Base-by-base conservation (phyloP, 2,888 invertebrate genomes). In the Cremastinae sp. region DNA sequence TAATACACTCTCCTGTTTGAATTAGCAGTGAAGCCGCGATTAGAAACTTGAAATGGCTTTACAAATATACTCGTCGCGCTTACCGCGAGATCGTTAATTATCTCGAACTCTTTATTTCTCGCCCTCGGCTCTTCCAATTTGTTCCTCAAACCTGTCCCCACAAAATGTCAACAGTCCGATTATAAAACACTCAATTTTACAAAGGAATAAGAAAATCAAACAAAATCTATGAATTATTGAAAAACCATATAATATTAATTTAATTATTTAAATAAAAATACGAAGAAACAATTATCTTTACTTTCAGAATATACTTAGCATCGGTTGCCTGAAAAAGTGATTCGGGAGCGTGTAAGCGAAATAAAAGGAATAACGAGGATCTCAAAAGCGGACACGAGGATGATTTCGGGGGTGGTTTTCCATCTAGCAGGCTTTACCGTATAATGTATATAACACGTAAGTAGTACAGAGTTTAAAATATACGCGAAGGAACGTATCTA, bases 1-100 rank as follows among this genome's bases (percentile, higher is more conserved):
- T 69, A 72, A 58, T 43, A 70, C 51, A 53, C 43, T 16, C 49
- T 5, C 2, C 28, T 28, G 61, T 70, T 8, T 34, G 18, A 18
- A 56, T 73, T 71, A 10, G 61, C 65, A 47, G 47, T 51, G 34
- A 51, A 49, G 41, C 81, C 81, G 28, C 78, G 79, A 80, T 84
- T 28, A 82, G 81, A 65, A 87, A 85, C 87, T 87, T 87, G 86
- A 88, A 89, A 87, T 88, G 86, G 88, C 86, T 88, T 86, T 84
- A 87, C 85, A 89, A 89, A 89, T 89, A 88, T 89, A 80, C 86
- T 82, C 84, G 79, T 80, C 80, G 82, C 82, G 74, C 84, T 84
- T 84, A 81, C 28, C 28, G 28, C 81, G 78, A 79, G 73, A 70
- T 75, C 83, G 81, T 84, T 88, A 88, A 89, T 89, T 88, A 87